phyloP scores from a whole-genome alignment of 2,113 vertebrate genomes.

The Porphyrio hochstetteri region DNA sequence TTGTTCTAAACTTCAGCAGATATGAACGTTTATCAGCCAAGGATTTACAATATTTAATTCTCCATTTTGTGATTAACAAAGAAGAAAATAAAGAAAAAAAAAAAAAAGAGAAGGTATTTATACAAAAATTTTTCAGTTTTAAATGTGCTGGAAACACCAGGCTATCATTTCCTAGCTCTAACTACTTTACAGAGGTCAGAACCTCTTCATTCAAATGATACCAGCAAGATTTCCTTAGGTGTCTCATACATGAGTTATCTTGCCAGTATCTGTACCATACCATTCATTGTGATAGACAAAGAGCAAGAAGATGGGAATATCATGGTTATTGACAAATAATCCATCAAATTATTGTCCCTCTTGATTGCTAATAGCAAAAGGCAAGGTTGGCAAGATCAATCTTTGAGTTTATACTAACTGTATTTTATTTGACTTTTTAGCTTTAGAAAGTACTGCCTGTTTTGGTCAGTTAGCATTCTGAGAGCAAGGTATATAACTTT shows the following conservation, averaged over 20 bases:
- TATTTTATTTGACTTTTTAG: not conserved
- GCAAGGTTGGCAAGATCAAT: not conserved
- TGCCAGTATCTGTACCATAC: not conserved
- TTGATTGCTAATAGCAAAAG: not conserved
- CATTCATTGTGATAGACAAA: not conserved
- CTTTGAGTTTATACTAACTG: not conserved
- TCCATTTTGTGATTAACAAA: not conserved
- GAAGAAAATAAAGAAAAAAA: not conserved
- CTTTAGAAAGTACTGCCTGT: not conserved
- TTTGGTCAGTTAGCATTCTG: not conserved
- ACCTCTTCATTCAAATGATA: not conserved
- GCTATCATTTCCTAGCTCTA: not conserved
- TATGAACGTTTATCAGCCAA: not conserved
- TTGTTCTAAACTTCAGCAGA: not conserved
- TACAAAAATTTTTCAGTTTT: not conserved
- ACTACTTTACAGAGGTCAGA: not conserved
- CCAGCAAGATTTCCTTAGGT: not conserved
- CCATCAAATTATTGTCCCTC: not conserved
- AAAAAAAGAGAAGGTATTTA: not conserved
- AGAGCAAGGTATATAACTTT: not conserved
- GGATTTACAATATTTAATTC: not conserved
- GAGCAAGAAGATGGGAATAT: not conserved
- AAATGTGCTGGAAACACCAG: not conserved
- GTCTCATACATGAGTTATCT: not conserved
- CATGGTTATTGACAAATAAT: not conserved